A percentile compares a stretch with the other conserved stretches of the same genome.
Conservation (phyloP, 2,888 invertebrate species). For the Melanostoma scalare region DNA sequence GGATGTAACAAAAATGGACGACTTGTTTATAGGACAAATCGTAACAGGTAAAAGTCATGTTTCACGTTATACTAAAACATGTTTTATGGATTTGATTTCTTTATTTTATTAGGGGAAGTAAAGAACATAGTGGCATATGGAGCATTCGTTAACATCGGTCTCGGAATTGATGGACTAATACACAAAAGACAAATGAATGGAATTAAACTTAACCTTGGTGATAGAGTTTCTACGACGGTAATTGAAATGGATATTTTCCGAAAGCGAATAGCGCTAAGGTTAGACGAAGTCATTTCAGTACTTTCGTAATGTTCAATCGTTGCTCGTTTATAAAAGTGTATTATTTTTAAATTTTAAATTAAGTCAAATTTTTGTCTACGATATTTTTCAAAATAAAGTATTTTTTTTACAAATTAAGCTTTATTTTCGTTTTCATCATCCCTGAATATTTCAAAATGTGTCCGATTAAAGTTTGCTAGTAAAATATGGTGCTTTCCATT, state of each 20-base stretch:
- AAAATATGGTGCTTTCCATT: too few species aligned
- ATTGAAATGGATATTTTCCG: slow-evolving; percentile 84
- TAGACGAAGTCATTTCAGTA: slow-evolving; percentile 78
- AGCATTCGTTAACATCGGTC: slow-evolving; percentile 93
- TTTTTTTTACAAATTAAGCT: neutral
- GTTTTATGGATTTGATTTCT: too few species aligned
- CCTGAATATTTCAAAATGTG: neutral
- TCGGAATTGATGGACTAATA: slow-evolving; percentile 87
- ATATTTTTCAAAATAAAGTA: too few species aligned
- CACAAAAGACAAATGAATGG: slow-evolving; percentile 85
- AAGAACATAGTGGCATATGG: slow-evolving; percentile 95
- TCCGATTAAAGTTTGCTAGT: too few species aligned
- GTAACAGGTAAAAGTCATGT: slow-evolving; percentile 84
- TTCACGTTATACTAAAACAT: slow-evolving; percentile 42
- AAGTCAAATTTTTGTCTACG: too few species aligned
- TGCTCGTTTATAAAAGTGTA: neutral
- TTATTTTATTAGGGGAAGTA: slow-evolving; percentile 85
- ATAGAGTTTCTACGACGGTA: slow-evolving; percentile 87
- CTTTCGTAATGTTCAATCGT: too few species aligned
- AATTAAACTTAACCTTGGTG: slow-evolving; percentile 85
- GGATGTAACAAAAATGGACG: slow-evolving; percentile 86
- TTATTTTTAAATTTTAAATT: neutral
- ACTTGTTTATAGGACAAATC: slow-evolving; percentile 85
- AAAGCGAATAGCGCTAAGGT: slow-evolving; percentile 84
- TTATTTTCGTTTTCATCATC: neutral